Percentiles rank a stretch among this genome's conserved stretches.
phyloP scores from a whole-genome alignment of 2,888 invertebrate species.

The Aporophyla nigra region DNA sequence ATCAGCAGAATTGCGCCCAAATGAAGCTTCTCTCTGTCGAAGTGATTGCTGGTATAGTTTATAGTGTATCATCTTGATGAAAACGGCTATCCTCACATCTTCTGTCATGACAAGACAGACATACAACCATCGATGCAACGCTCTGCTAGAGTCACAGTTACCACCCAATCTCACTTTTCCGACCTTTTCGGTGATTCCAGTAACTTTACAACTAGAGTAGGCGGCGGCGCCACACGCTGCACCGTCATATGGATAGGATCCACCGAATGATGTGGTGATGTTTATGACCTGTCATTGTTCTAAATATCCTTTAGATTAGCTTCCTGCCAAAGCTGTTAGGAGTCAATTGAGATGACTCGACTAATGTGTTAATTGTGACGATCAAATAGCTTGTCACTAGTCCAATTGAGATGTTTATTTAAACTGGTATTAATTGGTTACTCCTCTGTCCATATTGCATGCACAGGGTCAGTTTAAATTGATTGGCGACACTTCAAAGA shows the following conservation, averaged over 20 bases:
- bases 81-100: not conserved
- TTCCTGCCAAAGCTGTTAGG: slow-evolving; percentile 45
- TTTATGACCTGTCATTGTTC: slow-evolving; percentile 25
- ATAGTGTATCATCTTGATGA: not conserved
- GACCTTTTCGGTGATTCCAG: not conserved
- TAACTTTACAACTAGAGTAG: not conserved
- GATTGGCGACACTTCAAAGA: too few relatives aligned
- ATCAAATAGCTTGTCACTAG: slow-evolving; percentile 54
- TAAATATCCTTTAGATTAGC: slow-evolving; percentile 27
- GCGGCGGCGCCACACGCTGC: not conserved
- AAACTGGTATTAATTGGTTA: slow-evolving; percentile 27
- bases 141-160: too few relatives aligned
- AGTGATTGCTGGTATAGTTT: too few relatives aligned
- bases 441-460: not conserved
- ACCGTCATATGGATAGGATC: not conserved
- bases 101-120: not conserved
- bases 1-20: not conserved
- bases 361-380: slow-evolving; percentile 49
- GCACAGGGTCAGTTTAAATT: too few relatives aligned
- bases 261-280: not conserved
- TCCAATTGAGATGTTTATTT: slow-evolving; percentile 45
- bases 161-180: not conserved
- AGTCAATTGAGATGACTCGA: slow-evolving; percentile 41
- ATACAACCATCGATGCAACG: not conserved
- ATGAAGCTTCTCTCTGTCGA: not conserved